These are phyloP conservation scores for Sinonovacula constricta DNA, from an alignment of 1,140 invertebrate species.

Conservation along the genomic window DNA sequence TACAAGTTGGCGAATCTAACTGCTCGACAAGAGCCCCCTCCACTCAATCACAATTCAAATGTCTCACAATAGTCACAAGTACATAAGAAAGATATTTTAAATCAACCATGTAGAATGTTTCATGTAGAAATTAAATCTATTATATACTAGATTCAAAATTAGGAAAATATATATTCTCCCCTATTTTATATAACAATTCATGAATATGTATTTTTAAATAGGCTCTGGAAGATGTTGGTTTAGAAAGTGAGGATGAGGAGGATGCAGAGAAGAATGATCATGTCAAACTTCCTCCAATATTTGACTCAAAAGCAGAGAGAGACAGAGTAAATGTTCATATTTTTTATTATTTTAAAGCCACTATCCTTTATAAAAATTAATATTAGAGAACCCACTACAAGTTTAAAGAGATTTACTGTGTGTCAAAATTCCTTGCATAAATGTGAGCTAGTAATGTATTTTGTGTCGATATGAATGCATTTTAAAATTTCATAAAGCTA, in stretches of 20 bases:
- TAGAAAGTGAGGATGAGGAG: conserved; percentile 10
- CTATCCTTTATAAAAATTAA: too few relatives aligned
- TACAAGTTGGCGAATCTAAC: not conserved
- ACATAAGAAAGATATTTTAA: too few relatives aligned
- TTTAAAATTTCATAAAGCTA: not conserved
- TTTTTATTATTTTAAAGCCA: too few relatives aligned
- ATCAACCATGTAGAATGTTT: too few relatives aligned
- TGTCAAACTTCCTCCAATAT: not conserved
- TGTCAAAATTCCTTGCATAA: not conserved
- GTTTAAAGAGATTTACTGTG: not conserved
- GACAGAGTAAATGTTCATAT: conserved; percentile 10
- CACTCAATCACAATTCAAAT: not conserved
- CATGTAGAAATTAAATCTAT: not conserved
- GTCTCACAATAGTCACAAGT: too few relatives aligned
- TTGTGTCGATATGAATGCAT: not conserved
- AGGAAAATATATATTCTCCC: not conserved
- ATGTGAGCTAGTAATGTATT: not conserved
- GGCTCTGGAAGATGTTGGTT: conserved; percentile 10
- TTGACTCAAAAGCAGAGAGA: not conserved
- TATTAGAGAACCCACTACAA: too few relatives aligned
- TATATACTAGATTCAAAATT: not conserved
- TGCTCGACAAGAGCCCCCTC: not conserved
- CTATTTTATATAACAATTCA: not conserved
- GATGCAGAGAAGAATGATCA: not conserved
- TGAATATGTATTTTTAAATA: not conserved